phyloP scores from a whole-genome alignment of 2,888 invertebrate genomes.

The Protodeltote pygarga region DNA sequence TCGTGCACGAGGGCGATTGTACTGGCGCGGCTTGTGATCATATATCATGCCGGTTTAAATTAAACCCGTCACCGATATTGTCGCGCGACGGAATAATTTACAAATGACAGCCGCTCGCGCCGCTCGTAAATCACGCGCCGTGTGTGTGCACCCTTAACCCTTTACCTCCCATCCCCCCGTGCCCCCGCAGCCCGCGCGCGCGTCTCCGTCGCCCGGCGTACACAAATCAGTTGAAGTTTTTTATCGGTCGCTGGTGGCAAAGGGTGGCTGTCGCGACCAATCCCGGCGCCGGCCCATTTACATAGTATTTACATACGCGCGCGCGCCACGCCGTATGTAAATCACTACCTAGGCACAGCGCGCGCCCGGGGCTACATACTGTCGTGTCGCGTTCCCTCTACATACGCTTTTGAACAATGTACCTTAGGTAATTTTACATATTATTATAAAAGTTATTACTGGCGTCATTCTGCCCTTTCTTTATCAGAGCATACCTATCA shows the following conservation, averaged over 20 bases:
- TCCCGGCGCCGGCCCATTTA: conserved; percentile 62
- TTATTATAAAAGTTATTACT: too few species aligned
- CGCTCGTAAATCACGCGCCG: conserved; percentile 61
- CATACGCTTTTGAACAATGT: not conserved
- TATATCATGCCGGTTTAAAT: conserved; percentile 75
- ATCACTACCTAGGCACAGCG: too few species aligned
- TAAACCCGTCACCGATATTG: conserved; percentile 68
- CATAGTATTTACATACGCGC: conserved; percentile 71
- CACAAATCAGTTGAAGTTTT: conserved; percentile 54
- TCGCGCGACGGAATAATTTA: conserved; percentile 65
- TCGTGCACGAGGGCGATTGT: conserved; percentile 10
- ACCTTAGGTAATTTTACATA: too few species aligned
- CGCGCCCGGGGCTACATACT: not conserved
- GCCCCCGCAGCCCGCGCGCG: conserved; percentile 13
- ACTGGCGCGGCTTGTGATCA: conserved; percentile 33
- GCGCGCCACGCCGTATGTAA: conserved; percentile 37
- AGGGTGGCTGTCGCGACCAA: conserved; percentile 55
- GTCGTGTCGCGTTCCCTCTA: not conserved
- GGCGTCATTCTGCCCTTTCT: too few species aligned
- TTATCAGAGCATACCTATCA: too few species aligned
- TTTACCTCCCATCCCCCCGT: conserved; percentile 31
- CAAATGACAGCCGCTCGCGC: conserved; percentile 55
- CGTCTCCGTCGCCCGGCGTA: conserved; percentile 22
- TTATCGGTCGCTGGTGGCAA: conserved; percentile 48
- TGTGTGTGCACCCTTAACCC: conserved; percentile 55